Base-by-base conservation (phyloP, 2,797 vertebrate species). In the Sebastes hubbsi region DNA sequence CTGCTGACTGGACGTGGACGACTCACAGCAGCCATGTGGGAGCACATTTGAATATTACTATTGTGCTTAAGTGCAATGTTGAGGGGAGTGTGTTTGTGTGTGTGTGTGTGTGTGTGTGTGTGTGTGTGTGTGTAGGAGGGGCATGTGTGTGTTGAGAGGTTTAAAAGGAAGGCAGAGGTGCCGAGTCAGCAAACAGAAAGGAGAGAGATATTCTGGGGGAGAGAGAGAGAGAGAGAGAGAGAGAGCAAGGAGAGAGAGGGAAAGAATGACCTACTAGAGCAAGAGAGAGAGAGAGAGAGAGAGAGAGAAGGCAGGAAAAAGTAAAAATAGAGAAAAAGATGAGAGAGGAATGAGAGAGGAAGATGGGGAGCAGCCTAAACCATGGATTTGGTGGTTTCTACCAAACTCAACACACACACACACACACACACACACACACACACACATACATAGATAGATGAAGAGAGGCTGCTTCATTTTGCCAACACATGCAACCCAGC, bases 171-270 rank as follows among this genome's bases (percentile, higher is more conserved):
- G 84, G 88, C 72, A 86, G 81, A 76, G 52, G 52, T 84, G 90
- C 91, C 12, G 65, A 87, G 87, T 95, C 93, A 94, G 93, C 92
- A 94, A 84, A 89, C 72, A 88, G 82, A 88, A 72, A 82, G 58
- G 63, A 59, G 84, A 61, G 62, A 83, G 81, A 91, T 85, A 87
- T 87, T 89, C 77, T 74, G 71, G 76, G 78, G 18, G 61, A 49
- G 70, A 63, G 69, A 75, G 29, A 38, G 29, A 75, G 29, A 32
- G 67, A 22, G 62, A 60, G 58, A 66, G 54, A 10, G 61, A 49
- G 70, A 63, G 69, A 75, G 29, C 2, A 4, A 20, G 32, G 52
- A 68, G 25, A 38, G 67, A 22, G 62, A 22, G 66, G 25, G 30
- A 22, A 55, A 13, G 56, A 14, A 14, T 9, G 55, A 54, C 49